Base-by-base conservation (phyloP, 2,888 invertebrate genomes). In the Galeopsomyia nigrocyanea region DNA sequence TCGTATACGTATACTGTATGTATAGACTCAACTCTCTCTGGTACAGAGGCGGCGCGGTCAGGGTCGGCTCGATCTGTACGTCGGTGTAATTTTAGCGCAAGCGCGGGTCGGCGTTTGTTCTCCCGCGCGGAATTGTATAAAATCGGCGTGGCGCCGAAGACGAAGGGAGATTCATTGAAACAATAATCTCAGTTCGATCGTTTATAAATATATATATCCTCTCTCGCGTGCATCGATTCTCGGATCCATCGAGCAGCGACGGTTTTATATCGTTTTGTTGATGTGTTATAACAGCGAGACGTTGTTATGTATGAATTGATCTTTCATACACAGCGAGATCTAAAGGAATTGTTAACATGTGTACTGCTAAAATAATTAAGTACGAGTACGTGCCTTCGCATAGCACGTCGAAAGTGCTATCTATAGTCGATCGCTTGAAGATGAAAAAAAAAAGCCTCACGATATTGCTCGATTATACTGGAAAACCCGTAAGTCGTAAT, bases 61-160 rank as follows among this genome's bases (percentile, higher is more conserved):
- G 68, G 68, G 62, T 68, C 68, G 53, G 16, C 49, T 53, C 53
- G 19, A 26, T 61, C 53, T 19, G 22, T 13, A 17, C 53, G n/a
- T 47, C 21, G 63, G 64, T 26, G 5, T 70, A 70, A 70, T 70
- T 64, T 64, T 64, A 70, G 69, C 70, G 39, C 64, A 19, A n/a
- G n/a, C 31, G 57, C 50, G 16, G n/a, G 51, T 39, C 19, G 49
- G 46, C 31, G 47, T 53, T 21, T 55, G 55, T 39, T 31, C 47
- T 21, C 26, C 55, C 53, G 49, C 39, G 22, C 55, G 46, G 22
- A 7, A 26, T 22, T 66, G 57, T 31, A 39, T 39, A 31, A 57
- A 58, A 50, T 31, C n/a, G 39, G 10, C 67, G 39, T 39, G 22
- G 19, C 47, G 47, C 46, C 57, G 21, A 53, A 22, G 50, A 17